Evolutionary conservation across 64 coral and sea anemone genomes (phyloP), one percentile per base, ranked within the genome.

Genomic region (Cladopsammia gracilis): DNA sequence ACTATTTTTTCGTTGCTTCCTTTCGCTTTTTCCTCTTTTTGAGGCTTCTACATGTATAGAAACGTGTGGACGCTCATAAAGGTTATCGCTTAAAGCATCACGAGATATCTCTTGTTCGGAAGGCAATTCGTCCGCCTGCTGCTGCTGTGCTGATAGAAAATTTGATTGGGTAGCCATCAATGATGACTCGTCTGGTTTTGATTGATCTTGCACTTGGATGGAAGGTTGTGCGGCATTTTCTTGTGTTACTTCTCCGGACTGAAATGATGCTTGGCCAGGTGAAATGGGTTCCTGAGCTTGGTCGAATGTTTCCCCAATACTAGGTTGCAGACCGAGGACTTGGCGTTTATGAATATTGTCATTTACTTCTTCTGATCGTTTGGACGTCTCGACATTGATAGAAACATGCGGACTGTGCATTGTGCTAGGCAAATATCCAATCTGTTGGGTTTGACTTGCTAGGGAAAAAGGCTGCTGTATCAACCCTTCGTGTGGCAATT

Each of bases 21-120:
- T 22, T 74, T 91, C 62, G 14, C 48, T n/a, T 54, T 86, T 79
- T 71, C 69, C 78, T 88, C 91, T 64, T 59, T 88, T 93, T 42
- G 91, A 76, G 12, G 87, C 74, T 58, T 93, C 91, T 1, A 93
- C 91, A 20, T 93, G 49, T 34, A 93, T 85, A 0, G 91, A 87
- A 13, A 93, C 75, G 10, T 15, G 84, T 8, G 84, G 91, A 13
- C 84, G 91, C 42, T 88, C 34, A 53, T 68, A 16, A 48, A 76
- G 50, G 19, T 9, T 62, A 13, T 64, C 34, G 6, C 3, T 70
- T 57, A 73, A 10, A 57, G 44, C 66, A 15, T 10, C 56, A 48
- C 13, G 66, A 18, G 71, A 42, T 64, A 58, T 64, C 2, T 53
- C 49, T 14, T 57, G 10, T 54, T 58, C 24, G 6, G 83, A 69